A percentile compares a stretch with the other conserved stretches of the same genome.
phyloP scores from a whole-genome alignment of 1,140 invertebrate species.

The Drosophila malerkotliana region DNA sequence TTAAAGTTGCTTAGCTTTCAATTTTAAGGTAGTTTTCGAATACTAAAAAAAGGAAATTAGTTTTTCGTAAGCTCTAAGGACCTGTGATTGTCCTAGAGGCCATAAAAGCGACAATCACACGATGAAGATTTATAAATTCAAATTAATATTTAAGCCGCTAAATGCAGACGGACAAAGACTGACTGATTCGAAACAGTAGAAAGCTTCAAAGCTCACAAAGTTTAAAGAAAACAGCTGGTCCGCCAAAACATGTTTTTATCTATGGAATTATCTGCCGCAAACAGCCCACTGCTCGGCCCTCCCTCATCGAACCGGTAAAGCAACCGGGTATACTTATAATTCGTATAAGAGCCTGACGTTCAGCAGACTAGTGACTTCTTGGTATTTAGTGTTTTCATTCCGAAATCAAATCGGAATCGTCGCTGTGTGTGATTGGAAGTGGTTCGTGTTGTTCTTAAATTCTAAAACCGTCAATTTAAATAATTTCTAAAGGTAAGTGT shows the following conservation, averaged over 20 bases:
- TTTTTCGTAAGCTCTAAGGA: no score
- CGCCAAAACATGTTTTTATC: slow-evolving; percentile 66
- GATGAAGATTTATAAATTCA: neutral
- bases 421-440: slow-evolving; percentile 59
- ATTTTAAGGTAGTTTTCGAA: no score
- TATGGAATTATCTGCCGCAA: slow-evolving; percentile 39
- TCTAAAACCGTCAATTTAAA: slow-evolving; percentile 39
- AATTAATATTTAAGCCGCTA: slow-evolving; percentile 1
- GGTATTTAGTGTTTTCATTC: slow-evolving; percentile 45
- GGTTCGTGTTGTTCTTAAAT: slow-evolving; percentile 48
- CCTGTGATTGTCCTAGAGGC: no score
- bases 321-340: no score
- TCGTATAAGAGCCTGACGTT: slow-evolving; percentile 6
- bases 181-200: slow-evolving; percentile 7
- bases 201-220: slow-evolving; percentile 6
- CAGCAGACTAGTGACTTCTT: slow-evolving; percentile 36
- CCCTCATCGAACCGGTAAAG: no score
- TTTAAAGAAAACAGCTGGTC: slow-evolving; percentile 48
- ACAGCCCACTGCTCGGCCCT: neutral
- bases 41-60: no score
- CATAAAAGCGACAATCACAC: slow-evolving; percentile 2
- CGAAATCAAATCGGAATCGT: slow-evolving; percentile 42
- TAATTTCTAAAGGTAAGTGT: slow-evolving; percentile 59
- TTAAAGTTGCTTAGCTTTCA: no score
- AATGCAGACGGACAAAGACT: neutral